A percentile compares a stretch with the other conserved stretches of the same genome.
These are phyloP conservation scores for Pseudonaja textilis DNA, from an alignment of 2,113 vertebrate genomes.

Conservation along the genomic window DNA sequence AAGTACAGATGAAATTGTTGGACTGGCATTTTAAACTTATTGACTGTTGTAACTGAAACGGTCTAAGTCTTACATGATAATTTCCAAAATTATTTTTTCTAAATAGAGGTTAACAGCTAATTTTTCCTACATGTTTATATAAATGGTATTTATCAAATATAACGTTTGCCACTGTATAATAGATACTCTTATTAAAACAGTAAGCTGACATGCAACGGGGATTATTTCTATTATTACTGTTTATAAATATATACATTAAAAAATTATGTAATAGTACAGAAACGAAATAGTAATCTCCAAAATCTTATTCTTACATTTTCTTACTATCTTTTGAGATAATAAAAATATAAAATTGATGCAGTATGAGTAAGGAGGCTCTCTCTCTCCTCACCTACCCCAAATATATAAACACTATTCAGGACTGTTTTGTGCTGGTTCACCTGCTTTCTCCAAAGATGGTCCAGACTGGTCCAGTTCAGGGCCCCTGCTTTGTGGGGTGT, in stretches of 20 bases:
- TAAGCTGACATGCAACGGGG: constrained; percentile 17
- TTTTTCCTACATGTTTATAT: constrained; percentile 33
- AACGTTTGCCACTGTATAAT: constrained; percentile 33
- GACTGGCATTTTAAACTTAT: constrained; percentile 60
- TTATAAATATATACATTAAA: not conserved
- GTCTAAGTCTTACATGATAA: constrained; percentile 27
- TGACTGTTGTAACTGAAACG: constrained; percentile 49
- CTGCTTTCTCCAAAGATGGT: not conserved
- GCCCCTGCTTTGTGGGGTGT: not conserved
- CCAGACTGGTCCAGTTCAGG: not conserved
- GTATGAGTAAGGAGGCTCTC: constrained; percentile 13
- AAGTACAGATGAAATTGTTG: constrained; percentile 56
- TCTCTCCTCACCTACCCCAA: not conserved
- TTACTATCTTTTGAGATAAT: constrained; percentile 7
- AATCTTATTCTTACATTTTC: not conserved
- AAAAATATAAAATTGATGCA: not conserved
- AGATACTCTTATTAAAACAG: constrained; percentile 21
- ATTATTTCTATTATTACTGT: constrained; percentile 5
- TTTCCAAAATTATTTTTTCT: constrained; percentile 41
- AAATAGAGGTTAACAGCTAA: constrained; percentile 1
- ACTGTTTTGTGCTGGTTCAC: not conserved
- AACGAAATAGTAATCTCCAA: not conserved
- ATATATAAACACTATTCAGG: not conserved
- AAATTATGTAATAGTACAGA: constrained; percentile 9
- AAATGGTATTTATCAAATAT: constrained; percentile 39